A percentile compares a stretch with the other conserved stretches of the same genome.
Conservation (phyloP, 2,888 invertebrate genomes). For the Philereme vetulata region DNA sequence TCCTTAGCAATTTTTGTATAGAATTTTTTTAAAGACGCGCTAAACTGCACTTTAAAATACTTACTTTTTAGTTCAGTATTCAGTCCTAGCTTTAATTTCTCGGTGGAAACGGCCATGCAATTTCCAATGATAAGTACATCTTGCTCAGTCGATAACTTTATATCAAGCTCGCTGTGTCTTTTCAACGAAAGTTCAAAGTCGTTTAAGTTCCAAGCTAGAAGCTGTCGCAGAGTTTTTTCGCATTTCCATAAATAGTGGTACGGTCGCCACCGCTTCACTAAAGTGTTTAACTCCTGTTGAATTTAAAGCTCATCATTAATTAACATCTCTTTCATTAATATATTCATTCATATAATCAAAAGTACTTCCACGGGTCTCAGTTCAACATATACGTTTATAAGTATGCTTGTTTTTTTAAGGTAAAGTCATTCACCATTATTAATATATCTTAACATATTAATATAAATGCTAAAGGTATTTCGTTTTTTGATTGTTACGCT, state of each 20-base stretch:
- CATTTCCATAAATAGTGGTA: constrained; percentile 95
- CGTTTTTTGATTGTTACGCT: too few relatives aligned
- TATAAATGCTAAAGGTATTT: too few relatives aligned
- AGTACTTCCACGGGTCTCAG: too few relatives aligned
- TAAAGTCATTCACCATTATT: too few relatives aligned
- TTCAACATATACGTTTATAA: too few relatives aligned
- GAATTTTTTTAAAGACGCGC: too few relatives aligned
- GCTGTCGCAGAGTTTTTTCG: constrained; percentile 90
- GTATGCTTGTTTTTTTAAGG: too few relatives aligned
- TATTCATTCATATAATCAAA: background rate
- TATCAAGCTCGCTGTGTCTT: constrained; percentile 90
- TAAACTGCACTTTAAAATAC: constrained; percentile 20
- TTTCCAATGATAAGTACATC: constrained; percentile 89
- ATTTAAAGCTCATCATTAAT: background rate
- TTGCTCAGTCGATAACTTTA: constrained; percentile 88
- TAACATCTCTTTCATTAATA: background rate
- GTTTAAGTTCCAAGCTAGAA: constrained; percentile 88
- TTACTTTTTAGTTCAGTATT: constrained; percentile 91
- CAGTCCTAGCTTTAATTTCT: constrained; percentile 93
- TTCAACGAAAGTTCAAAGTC: constrained; percentile 91
- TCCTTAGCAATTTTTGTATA: too few relatives aligned
- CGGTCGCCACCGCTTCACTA: constrained; percentile 93
- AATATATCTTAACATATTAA: too few relatives aligned
- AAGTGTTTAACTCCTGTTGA: constrained; percentile 89
- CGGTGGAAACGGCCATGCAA: constrained; percentile 91